Evolutionary conservation across 2,113 vertebrate genomes (phyloP).

Genomic region (Anseranas semipalmata): DNA sequence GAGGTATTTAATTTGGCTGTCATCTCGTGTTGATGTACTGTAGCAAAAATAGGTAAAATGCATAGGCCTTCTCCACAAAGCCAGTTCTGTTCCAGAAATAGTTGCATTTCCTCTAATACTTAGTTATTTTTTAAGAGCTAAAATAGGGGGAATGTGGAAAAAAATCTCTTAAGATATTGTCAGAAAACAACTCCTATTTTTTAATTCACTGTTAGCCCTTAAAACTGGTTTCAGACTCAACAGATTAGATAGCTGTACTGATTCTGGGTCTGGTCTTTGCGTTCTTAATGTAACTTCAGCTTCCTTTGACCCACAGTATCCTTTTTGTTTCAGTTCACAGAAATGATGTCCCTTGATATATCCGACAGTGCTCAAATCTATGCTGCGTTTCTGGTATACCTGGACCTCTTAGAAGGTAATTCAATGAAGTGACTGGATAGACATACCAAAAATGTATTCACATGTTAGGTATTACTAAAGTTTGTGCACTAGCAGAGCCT

Average conservation of each 20-base stretch:
- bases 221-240: not conserved
- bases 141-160: not conserved
- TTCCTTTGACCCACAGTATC: not conserved
- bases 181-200: not conserved
- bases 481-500: not conserved
- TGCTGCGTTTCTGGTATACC: conserved; percentile 89
- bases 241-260: not conserved
- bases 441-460: not conserved
- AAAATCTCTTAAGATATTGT: not conserved
- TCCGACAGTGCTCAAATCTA: conserved; percentile 86
- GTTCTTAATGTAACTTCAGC: not conserved
- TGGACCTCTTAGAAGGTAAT: conserved; percentile 93
- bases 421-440: not conserved
- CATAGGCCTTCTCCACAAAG: not conserved
- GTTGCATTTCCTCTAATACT: not conserved
- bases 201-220: not conserved
- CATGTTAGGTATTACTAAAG: not conserved
- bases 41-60: not conserved
- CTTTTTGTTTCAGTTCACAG: conserved; percentile 81
- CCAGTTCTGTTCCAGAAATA: not conserved
- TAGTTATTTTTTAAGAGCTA: not conserved
- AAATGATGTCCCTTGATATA: conserved; percentile 86
- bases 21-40: not conserved
- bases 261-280: not conserved
- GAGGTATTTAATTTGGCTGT: not conserved